A percentile compares a stretch with the other conserved stretches of the same genome.
Evolutionary conservation across 2,888 invertebrate genomes (phyloP).

Genomic region (Cryptophagus acutangulus): DNA sequence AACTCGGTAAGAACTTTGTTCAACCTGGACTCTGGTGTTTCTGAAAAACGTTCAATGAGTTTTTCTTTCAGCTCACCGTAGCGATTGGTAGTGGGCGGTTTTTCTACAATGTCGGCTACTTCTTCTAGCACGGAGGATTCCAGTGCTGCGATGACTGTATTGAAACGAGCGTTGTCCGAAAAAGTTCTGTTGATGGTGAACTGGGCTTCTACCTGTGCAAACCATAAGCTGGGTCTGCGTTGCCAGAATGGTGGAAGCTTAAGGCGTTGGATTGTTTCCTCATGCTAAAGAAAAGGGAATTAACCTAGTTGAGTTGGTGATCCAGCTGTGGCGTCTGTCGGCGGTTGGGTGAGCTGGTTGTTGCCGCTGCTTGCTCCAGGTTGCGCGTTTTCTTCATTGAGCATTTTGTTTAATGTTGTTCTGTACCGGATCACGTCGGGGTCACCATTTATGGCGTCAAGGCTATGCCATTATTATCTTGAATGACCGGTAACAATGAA

Average conservation of each 20-base stretch:
- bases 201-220: conserved; percentile 29
- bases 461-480: no score
- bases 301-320: no score
- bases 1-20: conserved; percentile 23
- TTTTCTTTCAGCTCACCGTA: conserved; percentile 23
- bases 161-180: conserved; percentile 25
- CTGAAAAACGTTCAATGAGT: conserved; percentile 24
- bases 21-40: conserved; percentile 24
- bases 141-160: conserved; percentile 28
- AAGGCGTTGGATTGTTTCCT: no score
- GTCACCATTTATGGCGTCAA: no score
- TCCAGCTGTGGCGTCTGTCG: no score
- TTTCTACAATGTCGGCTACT: conserved; percentile 27
- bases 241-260: conserved; percentile 25
- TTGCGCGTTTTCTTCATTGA: no score
- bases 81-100: conserved; percentile 17
- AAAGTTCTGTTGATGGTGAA: conserved; percentile 20
- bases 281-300: no score
- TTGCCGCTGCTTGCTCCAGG: no score
- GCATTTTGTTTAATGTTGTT: no score
- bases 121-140: conserved; percentile 26
- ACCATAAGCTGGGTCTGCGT: conserved; percentile 25
- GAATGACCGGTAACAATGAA: no score
- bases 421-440: no score
- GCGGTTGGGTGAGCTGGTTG: no score